Evolutionary conservation across 1,140 invertebrate genomes (phyloP).

Genomic region (Liolophura sinensis): DNA sequence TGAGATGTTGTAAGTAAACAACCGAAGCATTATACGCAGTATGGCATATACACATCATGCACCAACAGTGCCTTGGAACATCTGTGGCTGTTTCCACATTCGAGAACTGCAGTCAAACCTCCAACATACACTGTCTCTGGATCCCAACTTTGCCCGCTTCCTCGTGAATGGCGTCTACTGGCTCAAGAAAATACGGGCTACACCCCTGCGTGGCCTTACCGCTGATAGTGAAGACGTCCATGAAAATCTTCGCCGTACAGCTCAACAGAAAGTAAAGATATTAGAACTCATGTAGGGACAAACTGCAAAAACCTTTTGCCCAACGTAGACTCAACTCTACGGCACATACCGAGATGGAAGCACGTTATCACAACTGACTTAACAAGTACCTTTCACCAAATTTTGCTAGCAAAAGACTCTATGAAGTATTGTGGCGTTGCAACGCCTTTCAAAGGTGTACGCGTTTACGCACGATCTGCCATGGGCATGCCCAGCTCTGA

Average conservation of each 20-base stretch:
- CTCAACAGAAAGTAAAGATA: constrained; percentile 17
- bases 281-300: constrained; percentile 28
- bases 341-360: constrained; percentile 17
- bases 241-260: constrained; percentile 5
- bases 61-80: constrained; percentile 19
- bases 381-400: constrained; percentile 21
- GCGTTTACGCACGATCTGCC: constrained; percentile 18
- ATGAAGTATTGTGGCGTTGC: constrained; percentile 23
- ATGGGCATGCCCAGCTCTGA: constrained; percentile 30
- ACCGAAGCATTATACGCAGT: no score
- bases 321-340: constrained; percentile 20
- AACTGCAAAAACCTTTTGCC: constrained; percentile 28
- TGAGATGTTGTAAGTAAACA: no score
- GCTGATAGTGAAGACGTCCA: constrained; percentile 14
- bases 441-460: constrained; percentile 17
- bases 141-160: constrained; percentile 21
- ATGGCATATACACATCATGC: constrained; percentile 5
- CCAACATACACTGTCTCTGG: constrained; percentile 23
- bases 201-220: constrained; percentile 9
- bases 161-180: constrained; percentile 7
- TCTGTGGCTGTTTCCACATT: constrained; percentile 19
- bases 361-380: constrained; percentile 22
- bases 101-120: constrained; percentile 19
- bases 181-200: constrained; percentile 11
- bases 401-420: constrained; percentile 13